phyloP scores from a whole-genome alignment of 2,113 vertebrate genomes.

The Elaphurus davidianus region DNA sequence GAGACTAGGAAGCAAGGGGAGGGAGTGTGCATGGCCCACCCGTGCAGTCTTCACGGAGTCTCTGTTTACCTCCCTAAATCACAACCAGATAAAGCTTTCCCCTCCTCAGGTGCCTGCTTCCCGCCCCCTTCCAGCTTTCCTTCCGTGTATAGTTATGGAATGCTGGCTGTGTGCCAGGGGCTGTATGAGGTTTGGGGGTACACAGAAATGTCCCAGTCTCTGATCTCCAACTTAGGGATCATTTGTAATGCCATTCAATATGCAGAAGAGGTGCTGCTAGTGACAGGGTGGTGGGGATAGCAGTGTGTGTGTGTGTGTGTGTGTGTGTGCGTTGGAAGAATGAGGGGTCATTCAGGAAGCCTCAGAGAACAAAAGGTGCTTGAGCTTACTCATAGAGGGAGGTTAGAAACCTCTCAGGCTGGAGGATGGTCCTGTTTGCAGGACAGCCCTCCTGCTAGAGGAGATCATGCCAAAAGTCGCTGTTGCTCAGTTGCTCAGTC shows the following conservation, averaged over 20 bases:
- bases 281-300: background rate
- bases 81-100: background rate
- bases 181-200: background rate
- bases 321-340: background rate
- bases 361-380: background rate
- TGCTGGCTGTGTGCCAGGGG: no score
- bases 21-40: fast-evolving
- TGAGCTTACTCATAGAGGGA: background rate
- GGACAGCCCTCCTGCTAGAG: background rate
- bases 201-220: background rate
- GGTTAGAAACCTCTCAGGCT: background rate
- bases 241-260: fast-evolving
- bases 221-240: background rate
- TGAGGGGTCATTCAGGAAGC: background rate
- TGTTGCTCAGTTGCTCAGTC: background rate
- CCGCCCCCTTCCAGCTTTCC: background rate
- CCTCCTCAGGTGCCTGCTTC: background rate
- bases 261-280: background rate
- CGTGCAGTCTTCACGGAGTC: fast-evolving
- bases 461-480: background rate
- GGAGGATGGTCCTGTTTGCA: background rate
- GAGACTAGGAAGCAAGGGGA: background rate
- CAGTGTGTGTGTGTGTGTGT: background rate
- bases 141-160: background rate
- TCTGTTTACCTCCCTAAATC: background rate